phyloP scores from a whole-genome alignment of 2,797 vertebrate species.

The Falco cherrug region DNA sequence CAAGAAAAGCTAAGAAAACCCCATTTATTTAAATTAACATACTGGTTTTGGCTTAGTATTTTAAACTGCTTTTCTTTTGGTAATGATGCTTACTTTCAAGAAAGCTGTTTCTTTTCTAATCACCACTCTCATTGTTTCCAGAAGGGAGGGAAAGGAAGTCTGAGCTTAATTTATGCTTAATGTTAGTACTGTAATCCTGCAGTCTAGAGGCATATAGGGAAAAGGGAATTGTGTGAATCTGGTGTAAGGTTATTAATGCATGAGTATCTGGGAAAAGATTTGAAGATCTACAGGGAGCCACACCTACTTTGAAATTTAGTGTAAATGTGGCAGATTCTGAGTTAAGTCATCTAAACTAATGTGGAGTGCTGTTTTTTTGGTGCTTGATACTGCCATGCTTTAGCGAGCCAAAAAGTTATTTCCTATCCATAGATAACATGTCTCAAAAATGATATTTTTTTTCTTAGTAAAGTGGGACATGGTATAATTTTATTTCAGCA shows the following conservation, averaged over 20 bases:
- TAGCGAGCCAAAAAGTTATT: not conserved
- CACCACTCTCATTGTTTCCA: not conserved
- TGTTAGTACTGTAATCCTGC: not conserved
- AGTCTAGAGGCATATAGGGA: not conserved
- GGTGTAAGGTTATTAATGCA: not conserved
- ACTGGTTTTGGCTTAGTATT: not conserved
- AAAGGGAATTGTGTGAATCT: not conserved
- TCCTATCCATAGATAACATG: not conserved
- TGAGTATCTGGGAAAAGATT: not conserved
- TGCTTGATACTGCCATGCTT: not conserved
- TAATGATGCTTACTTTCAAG: not conserved
- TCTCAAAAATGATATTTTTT: not conserved
- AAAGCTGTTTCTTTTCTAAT: not conserved
- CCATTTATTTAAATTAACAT: not conserved
- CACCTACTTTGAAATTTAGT: not conserved
- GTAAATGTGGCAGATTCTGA: not conserved
- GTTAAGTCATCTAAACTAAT: not conserved
- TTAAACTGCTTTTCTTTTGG: not conserved
- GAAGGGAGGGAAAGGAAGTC: not conserved
- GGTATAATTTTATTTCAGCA: conserved; percentile 49
- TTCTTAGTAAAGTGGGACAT: not conserved
- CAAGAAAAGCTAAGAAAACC: not conserved
- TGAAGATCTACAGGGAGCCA: not conserved
- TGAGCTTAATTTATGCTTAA: not conserved
- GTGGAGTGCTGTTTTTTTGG: not conserved